phyloP scores from a whole-genome alignment of 2,113 vertebrate species.

The Triplophysa rosa region DNA sequence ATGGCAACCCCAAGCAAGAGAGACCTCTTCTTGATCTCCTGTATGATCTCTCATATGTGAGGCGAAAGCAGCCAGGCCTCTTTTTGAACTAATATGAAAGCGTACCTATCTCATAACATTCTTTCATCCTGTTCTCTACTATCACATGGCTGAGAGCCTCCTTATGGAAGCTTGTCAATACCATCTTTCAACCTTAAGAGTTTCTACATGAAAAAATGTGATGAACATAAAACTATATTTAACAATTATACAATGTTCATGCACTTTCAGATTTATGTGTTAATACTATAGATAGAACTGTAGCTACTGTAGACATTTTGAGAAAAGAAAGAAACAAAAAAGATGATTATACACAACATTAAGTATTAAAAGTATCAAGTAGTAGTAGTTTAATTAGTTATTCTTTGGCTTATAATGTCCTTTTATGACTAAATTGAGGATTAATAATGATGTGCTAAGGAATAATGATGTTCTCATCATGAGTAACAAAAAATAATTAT shows the following conservation, averaged over 20 bases:
- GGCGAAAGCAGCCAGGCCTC: constrained; percentile 23
- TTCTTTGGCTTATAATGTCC: background rate
- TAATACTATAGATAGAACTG: too few species aligned
- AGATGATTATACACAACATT: background rate
- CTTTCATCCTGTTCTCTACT: constrained; percentile 36
- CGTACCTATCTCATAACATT: constrained; percentile 31
- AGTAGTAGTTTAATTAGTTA: background rate
- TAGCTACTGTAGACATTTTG: background rate
- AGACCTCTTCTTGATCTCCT: constrained; percentile 34
- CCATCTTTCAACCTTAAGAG: constrained; percentile 9
- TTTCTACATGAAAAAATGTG: too few species aligned
- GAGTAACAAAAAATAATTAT: background rate
- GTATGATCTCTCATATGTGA: constrained; percentile 30
- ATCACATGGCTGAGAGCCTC: constrained; percentile 13
- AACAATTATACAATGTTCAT: too few species aligned
- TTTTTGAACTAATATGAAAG: constrained; percentile 46
- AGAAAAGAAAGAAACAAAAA: background rate
- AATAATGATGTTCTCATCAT: background rate
- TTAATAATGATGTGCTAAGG: background rate
- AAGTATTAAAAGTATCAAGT: background rate
- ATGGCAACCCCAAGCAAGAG: constrained; percentile 22
- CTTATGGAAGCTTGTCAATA: constrained; percentile 8
- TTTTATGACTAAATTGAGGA: background rate
- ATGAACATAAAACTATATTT: background rate
- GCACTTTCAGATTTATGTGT: too few species aligned